A percentile compares a stretch with the other conserved stretches of the same genome.
Evolutionary conservation across 2,113 vertebrate genomes (phyloP).

Genomic region (Sus scrofa): T2T-Sscrofa CM000830.6:77837001-77837500

Average conservation of each 20-base stretch:
- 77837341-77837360: neutral
- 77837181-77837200: neutral
- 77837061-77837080: slow-evolving; percentile 20
- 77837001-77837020: neutral
- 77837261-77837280: slow-evolving; percentile 42
- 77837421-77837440: slow-evolving; percentile 40
- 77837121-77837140: neutral
- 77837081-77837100: slow-evolving; percentile 11
- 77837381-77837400: neutral
- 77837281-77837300: neutral
- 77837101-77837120: slow-evolving; percentile 32
- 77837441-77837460: slow-evolving; percentile 26
- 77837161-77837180: slow-evolving; percentile 60
- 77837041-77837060: slow-evolving; percentile 18
- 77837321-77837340: slow-evolving; percentile 37
- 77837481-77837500: neutral
- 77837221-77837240: slow-evolving; percentile 35
- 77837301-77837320: neutral
- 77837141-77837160: slow-evolving; percentile 22
- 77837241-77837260: neutral
- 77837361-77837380: neutral
- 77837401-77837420: neutral
- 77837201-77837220: slow-evolving; percentile 26
- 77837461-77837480: slow-evolving; percentile 41
- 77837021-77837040: slow-evolving; percentile 58